These are phyloP conservation scores for Cyclophora punctaria DNA, from an alignment of 2,888 invertebrate species.

Conservation along the genomic window DNA sequence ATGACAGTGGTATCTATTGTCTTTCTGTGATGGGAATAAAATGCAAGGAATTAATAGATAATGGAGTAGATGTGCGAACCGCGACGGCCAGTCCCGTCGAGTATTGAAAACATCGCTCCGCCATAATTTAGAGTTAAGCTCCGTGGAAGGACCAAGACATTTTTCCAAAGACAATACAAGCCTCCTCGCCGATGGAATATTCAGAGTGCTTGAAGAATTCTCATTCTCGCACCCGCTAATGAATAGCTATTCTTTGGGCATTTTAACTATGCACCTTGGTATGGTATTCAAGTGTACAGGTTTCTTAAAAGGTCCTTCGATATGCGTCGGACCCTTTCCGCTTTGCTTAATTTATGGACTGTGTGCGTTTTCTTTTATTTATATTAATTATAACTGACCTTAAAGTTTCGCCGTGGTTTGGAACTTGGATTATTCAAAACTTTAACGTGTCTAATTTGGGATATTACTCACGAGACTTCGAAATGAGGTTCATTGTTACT, in stretches of 20 bases:
- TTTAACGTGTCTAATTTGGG: constrained; percentile 37
- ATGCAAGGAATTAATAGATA: constrained; percentile 42
- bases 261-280: constrained; percentile 72
- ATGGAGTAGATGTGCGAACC: constrained; percentile 50
- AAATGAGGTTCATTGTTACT: constrained; percentile 41
- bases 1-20: constrained; percentile 32
- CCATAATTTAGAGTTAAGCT: constrained; percentile 65
- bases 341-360: constrained; percentile 66
- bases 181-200: constrained; percentile 61
- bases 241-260: constrained; percentile 74
- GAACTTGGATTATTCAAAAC: constrained; percentile 20
- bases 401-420: constrained; percentile 49
- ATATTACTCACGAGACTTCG: constrained; percentile 35
- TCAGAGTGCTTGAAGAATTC: constrained; percentile 70
- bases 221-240: constrained; percentile 74
- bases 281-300: constrained; percentile 72
- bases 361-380: constrained; percentile 55
- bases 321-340: constrained; percentile 70
- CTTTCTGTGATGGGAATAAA: constrained; percentile 35
- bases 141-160: constrained; percentile 43
- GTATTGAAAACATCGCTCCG: constrained; percentile 41
- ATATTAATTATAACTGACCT: constrained; percentile 61
- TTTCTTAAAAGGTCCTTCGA: constrained; percentile 71
- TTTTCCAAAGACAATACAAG: constrained; percentile 73
- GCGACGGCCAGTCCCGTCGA: constrained; percentile 32